Percentiles rank a stretch among this genome's conserved stretches.
phyloP scores from a whole-genome alignment of 2,797 vertebrate species.

The Natrix natrix region DNA sequence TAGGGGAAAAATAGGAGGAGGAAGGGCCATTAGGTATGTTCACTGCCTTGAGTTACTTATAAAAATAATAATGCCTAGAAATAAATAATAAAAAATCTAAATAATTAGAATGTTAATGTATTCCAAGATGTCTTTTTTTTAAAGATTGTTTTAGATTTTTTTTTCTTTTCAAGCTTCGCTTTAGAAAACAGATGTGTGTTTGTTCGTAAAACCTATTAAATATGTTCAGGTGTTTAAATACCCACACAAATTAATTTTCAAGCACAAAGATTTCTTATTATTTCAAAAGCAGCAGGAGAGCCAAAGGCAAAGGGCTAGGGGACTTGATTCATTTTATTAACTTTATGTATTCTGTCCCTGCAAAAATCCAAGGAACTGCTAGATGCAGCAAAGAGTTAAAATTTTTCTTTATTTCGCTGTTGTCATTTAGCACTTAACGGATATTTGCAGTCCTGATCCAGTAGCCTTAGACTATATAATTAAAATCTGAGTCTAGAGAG shows the following conservation, averaged over 20 bases:
- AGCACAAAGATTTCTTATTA: conserved; percentile 16
- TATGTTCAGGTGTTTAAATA: background rate
- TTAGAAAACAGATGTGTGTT: background rate
- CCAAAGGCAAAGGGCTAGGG: conserved; percentile 18
- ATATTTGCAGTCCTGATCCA: background rate
- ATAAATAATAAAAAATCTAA: background rate
- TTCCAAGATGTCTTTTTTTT: conserved; percentile 7
- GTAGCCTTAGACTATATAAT: background rate
- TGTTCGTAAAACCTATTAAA: background rate
- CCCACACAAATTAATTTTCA: background rate
- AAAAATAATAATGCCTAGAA: background rate
- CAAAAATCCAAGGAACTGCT: background rate
- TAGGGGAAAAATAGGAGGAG: too few species aligned
- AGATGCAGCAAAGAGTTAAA: background rate
- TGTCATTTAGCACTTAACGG: background rate
- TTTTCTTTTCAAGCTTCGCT: background rate
- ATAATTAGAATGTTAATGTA: background rate
- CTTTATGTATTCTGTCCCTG: background rate
- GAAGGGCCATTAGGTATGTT: too few species aligned
- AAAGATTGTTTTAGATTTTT: conserved; percentile 18
- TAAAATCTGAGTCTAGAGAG: background rate
- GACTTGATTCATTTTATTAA: background rate
- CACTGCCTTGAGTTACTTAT: too few species aligned
- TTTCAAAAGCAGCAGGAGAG: conserved; percentile 27
- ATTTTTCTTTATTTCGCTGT: background rate